Evolutionary conservation across 2,888 invertebrate genomes (phyloP).

Genomic region (Phyto melanocephala): DNA sequence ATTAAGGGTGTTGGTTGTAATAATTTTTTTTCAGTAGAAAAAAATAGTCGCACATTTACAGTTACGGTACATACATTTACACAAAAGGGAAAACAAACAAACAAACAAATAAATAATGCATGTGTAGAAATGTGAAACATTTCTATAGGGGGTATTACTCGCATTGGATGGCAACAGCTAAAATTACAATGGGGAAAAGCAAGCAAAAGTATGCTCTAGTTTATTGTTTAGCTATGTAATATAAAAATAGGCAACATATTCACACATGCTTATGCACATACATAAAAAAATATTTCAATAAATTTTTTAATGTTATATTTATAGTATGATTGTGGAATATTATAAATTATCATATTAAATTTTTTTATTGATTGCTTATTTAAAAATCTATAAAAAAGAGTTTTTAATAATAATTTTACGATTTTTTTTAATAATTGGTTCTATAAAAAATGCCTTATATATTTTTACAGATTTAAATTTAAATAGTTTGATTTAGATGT

Average conservation of each 20-base stretch:
- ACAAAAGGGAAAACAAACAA: background rate
- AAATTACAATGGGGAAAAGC: background rate
- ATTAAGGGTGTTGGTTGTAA: slow-evolving; percentile 28
- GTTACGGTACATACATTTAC: no score
- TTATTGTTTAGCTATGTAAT: background rate
- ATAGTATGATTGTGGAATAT: no score
- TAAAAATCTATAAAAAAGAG: no score
- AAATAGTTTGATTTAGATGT: no score
- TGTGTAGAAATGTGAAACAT: slow-evolving; percentile 26
- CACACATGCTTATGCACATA: background rate
- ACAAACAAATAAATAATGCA: background rate
- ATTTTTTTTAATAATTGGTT: no score
- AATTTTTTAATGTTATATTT: no score
- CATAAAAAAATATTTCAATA: no score
- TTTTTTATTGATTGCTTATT: no score
- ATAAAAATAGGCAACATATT: slow-evolving; percentile 25
- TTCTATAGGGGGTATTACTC: slow-evolving; percentile 30
- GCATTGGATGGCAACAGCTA: background rate
- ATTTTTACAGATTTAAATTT: no score
- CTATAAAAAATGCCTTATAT: no score
- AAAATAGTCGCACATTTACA: slow-evolving; percentile 1
- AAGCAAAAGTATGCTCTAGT: slow-evolving; percentile 33
- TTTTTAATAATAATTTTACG: no score
- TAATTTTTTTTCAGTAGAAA: slow-evolving; percentile 17
- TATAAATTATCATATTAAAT: no score